Conservation (phyloP, 1,140 invertebrate species). For the Copidosoma floridanum region DNA sequence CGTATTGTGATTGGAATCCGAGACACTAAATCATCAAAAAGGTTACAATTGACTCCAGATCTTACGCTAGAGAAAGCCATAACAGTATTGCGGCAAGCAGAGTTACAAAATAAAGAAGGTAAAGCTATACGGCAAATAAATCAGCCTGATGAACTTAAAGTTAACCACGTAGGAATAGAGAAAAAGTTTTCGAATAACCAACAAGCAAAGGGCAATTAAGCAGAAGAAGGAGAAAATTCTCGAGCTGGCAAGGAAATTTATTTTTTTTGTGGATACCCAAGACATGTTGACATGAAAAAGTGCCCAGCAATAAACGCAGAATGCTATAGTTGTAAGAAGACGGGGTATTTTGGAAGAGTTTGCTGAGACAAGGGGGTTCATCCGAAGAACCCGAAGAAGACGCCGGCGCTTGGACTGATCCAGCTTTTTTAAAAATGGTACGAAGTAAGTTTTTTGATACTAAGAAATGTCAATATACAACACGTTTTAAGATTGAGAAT, state of each 20-base stretch:
- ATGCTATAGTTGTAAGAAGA: constrained; percentile 28
- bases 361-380: constrained; percentile 17
- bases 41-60: constrained; percentile 29
- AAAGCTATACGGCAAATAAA: constrained; percentile 7
- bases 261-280: constrained; percentile 18
- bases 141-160: background rate
- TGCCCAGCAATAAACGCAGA: constrained; percentile 29
- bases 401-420: background rate
- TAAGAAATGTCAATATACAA: background rate
- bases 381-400: background rate
- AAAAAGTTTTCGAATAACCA: background rate
- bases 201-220: background rate
- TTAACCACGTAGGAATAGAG: constrained; percentile 8
- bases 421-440: background rate
- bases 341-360: constrained; percentile 31
- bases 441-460: too few species aligned
- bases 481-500: background rate
- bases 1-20: constrained; percentile 42
- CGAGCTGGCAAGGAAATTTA: constrained; percentile 5
- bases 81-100: constrained; percentile 27
- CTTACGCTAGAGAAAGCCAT: constrained; percentile 32
- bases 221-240: background rate
- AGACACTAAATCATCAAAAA: constrained; percentile 32
- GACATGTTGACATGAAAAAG: constrained; percentile 19
- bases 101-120: constrained; percentile 25